Evolutionary conservation across 2,797 vertebrate species (phyloP).

Genomic region (Petrocephalus sullivani): DNA sequence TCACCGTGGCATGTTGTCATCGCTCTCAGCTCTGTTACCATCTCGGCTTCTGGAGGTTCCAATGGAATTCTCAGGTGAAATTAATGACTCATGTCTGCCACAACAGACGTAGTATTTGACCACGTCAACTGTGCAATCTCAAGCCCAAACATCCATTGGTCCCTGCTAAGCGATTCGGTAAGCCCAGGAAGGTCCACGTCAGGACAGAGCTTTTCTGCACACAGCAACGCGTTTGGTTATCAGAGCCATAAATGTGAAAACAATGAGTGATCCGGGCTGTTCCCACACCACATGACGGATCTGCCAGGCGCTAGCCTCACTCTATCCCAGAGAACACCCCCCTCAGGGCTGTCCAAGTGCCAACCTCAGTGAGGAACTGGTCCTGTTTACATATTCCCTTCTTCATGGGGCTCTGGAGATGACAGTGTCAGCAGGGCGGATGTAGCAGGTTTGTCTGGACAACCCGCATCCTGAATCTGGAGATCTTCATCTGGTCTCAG

Average conservation of each 20-base stretch:
- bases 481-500: neutral
- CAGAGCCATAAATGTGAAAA: neutral
- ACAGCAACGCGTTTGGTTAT: neutral
- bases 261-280: neutral
- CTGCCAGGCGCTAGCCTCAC: constrained; percentile 27
- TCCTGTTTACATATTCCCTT: neutral
- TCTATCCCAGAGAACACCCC: constrained; percentile 10
- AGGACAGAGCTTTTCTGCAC: neutral
- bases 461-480: neutral
- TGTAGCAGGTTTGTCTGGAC: neutral
- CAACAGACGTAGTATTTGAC: neutral
- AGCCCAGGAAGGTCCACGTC: neutral
- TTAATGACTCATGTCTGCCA: neutral
- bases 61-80: neutral
- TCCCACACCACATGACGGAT: neutral
- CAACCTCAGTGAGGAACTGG: neutral
- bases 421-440: neutral
- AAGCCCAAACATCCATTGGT: neutral
- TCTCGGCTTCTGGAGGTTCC: neutral
- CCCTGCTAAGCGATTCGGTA: neutral
- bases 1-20: neutral
- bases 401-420: neutral
- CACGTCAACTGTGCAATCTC: neutral
- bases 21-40: neutral
- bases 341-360: constrained; percentile 11